A percentile compares a stretch with the other conserved stretches of the same genome.
These are phyloP conservation scores for Galeopsomyia nigrocyanea DNA, from an alignment of 2,888 invertebrate genomes.

Conservation along the genomic window DNA sequence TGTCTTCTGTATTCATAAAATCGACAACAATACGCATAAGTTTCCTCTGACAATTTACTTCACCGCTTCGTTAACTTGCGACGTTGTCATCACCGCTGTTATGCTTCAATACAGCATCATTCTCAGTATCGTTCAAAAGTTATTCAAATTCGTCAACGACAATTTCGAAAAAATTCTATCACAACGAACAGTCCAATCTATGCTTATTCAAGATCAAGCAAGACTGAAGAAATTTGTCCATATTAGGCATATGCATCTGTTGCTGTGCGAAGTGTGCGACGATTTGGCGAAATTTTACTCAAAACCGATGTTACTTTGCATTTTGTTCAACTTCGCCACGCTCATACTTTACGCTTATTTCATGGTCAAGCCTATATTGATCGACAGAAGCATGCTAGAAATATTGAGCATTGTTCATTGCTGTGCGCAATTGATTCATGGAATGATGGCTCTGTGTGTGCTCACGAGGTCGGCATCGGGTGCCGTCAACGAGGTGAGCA, in stretches of 20 bases:
- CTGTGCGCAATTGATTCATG: neutral
- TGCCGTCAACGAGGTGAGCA: neutral
- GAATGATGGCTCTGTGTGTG: neutral
- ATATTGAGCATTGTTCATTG: neutral
- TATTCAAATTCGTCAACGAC: neutral
- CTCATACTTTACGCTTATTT: neutral
- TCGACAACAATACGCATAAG: neutral
- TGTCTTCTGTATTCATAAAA: neutral
- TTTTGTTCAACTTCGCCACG: neutral
- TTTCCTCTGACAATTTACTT: no score
- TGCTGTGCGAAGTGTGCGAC: neutral
- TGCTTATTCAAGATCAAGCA: no score
- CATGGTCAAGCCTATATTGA: neutral
- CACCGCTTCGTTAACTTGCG: neutral
- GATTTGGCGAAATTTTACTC: constrained; percentile 17
- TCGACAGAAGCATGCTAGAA: neutral
- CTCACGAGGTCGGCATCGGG: neutral
- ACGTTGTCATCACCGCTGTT: neutral
- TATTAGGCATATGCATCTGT: neutral
- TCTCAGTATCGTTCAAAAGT: neutral
- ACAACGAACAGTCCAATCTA: no score
- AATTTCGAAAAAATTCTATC: neutral
- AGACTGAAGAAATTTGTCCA: neutral
- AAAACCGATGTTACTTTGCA: constrained; percentile 9
- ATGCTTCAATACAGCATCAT: neutral